Evolutionary conservation across 1,140 invertebrate genomes (phyloP).

Genomic region (Diprion similis): DNA sequence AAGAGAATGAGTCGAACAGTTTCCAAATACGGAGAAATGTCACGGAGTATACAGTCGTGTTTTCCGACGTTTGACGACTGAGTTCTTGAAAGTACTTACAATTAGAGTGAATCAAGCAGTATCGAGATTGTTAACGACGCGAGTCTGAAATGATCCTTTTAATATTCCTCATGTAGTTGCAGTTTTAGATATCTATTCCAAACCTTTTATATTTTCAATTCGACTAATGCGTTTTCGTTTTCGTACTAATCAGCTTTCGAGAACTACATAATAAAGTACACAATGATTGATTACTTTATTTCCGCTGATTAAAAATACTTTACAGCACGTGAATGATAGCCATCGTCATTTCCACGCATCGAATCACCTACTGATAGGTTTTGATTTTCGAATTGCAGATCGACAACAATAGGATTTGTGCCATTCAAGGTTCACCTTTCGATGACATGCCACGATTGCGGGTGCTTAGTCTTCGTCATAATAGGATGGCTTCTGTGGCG

Average conservation of each 20-base stretch:
- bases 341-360: no score
- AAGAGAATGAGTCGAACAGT: background rate
- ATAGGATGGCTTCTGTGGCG: slow-evolving; percentile 76
- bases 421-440: slow-evolving; percentile 76
- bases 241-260: no score
- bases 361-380: background rate
- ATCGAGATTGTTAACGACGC: background rate
- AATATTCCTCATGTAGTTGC: background rate
- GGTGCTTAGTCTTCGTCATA: slow-evolving; percentile 80
- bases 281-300: no score
- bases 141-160: background rate
- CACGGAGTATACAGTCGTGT: no score
- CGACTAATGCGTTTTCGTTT: no score
- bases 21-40: no score
- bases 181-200: background rate
- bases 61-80: no score
- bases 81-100: no score
- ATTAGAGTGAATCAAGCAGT: no score
- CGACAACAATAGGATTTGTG: slow-evolving; percentile 77
- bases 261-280: no score
- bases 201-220: background rate
- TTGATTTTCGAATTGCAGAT: slow-evolving; percentile 52
- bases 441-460: slow-evolving; percentile 81
- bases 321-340: no score
- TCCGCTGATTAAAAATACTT: no score